These are phyloP conservation scores for Amazona guildingii DNA, from an alignment of 2,113 vertebrate genomes.

Conservation along the genomic window DNA sequence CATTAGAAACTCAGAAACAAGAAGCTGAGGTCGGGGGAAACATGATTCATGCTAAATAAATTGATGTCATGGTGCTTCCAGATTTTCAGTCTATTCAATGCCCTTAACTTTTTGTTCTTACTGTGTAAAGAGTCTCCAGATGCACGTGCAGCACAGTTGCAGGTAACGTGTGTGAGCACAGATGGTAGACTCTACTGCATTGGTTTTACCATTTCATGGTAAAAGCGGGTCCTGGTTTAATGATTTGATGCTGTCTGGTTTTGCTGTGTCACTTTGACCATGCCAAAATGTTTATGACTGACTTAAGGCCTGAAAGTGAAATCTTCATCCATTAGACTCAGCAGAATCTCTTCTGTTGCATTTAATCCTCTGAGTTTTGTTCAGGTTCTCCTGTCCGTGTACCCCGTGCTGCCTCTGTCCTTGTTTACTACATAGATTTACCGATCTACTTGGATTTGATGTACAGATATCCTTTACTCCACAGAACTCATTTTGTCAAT, in stretches of 20 bases:
- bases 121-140: neutral
- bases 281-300: neutral
- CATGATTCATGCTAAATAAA: neutral
- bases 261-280: neutral
- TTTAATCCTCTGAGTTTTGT: neutral
- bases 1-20: neutral
- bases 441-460: neutral
- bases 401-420: neutral
- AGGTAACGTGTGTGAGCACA: neutral
- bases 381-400: rapidly evolving
- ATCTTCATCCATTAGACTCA: neutral
- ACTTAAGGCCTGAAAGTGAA: neutral
- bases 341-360: neutral
- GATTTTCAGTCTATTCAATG: neutral
- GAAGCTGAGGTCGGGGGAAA: neutral
- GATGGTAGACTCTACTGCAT: neutral
- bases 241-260: neutral
- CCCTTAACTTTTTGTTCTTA: neutral
- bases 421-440: neutral
- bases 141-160: neutral
- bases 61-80: neutral
- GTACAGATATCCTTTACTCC: neutral
- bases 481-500: neutral
- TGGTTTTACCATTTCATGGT: neutral
- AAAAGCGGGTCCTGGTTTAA: neutral